Evolutionary conservation across 2,113 vertebrate genomes (phyloP), one percentile per base, ranked within the genome.

Genomic region (Pedetes capensis): DNA sequence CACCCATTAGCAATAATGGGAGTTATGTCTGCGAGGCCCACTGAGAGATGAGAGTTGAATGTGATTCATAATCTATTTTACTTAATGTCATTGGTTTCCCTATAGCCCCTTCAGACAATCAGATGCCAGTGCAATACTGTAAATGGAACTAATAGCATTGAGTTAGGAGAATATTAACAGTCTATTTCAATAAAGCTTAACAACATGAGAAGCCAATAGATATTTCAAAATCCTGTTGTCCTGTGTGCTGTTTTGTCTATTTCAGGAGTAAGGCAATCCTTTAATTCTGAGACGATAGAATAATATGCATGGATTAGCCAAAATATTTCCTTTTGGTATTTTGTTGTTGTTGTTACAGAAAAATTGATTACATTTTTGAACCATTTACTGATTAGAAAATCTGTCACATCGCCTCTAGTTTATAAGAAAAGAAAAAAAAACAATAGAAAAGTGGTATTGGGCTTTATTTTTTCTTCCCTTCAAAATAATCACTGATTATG

Each of bases 41-140:
- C 16, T 0, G 94, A 89, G 96, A 97, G 42, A 80, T 55, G 47
- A 87, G 59, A 87, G 84, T 64, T 91, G 78, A 91, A n/a, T 37
- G 39, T 51, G 90, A 87, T 42, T 42, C 55, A 76, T 83, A 96
- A 94, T 95, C 78, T 80, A 84, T 96, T 88, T 95, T 92, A 74
- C 74, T 96, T 91, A 88, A 53, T 51, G n/a, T 81, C 71, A 76
- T 91, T 64, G 42, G 27, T 86, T 80, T 95, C 93, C 91, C 92
- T 75, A 29, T 27, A 47, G 95, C 42, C 87, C 49, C 85, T 94
- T 96, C 82, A 94, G 96, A 91, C 66, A 61, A 87, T 57, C 74
- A 75, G 85, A 95, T 1, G 29, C 69, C 57, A 44, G 29, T 63
- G 37, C 94, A 84, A 83, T 68, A 63, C 74, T 22, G 6, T 86